phyloP scores from a whole-genome alignment of 2,113 vertebrate species.

The Boulengeromyrus knoepffleri region DNA sequence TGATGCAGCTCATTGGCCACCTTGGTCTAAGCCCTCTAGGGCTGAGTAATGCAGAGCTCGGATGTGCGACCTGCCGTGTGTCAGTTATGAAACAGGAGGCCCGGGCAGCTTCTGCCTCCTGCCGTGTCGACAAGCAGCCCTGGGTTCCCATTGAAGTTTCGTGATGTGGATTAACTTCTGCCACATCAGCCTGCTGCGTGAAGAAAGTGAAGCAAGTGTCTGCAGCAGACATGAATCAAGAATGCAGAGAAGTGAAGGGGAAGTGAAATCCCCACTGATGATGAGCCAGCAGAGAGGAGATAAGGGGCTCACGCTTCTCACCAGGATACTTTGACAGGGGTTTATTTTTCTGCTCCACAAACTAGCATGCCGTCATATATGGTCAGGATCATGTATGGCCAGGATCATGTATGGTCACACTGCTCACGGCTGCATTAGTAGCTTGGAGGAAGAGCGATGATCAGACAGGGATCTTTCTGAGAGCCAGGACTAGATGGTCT shows the following conservation, averaged over 20 bases:
- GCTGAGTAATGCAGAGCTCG: background rate
- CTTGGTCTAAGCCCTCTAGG: background rate
- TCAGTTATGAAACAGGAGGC: background rate
- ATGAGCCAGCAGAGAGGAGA: background rate
- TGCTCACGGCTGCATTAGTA: background rate
- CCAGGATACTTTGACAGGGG: background rate
- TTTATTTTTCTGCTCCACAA: background rate
- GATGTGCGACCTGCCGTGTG: background rate
- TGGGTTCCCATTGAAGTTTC: background rate
- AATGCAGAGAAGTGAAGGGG: background rate
- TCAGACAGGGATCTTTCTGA: background rate
- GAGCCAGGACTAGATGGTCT: background rate
- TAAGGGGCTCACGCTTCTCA: background rate
- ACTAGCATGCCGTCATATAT: background rate
- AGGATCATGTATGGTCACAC: background rate
- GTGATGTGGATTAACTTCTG: background rate
- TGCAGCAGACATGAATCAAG: background rate
- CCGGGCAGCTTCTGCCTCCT: background rate
- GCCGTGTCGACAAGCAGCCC: background rate
- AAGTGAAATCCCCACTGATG: background rate
- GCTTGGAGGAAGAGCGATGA: background rate
- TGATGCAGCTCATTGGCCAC: background rate
- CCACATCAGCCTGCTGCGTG: background rate
- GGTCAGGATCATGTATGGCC: background rate
- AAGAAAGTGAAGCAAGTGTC: background rate